Evolutionary conservation across 2,888 invertebrate species (phyloP).

Genomic region (Trachelus stipa): DNA sequence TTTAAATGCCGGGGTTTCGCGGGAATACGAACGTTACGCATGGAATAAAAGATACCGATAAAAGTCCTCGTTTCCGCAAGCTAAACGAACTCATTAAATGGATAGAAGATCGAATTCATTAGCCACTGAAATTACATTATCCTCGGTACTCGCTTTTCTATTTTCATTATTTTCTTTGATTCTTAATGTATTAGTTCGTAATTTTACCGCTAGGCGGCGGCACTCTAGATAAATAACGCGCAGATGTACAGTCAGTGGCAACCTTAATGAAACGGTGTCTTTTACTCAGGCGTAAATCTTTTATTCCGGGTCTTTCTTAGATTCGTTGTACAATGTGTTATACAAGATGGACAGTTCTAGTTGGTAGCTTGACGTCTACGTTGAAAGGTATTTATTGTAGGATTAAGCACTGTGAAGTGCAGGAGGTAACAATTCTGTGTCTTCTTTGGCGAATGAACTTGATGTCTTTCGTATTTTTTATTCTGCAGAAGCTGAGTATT

Average conservation of each 20-base stretch:
- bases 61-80: too few species aligned
- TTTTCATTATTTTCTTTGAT: neutral
- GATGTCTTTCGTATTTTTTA: neutral
- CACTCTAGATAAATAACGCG: neutral
- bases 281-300: neutral
- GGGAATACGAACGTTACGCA: slow-evolving; percentile 3
- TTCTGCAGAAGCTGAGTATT: neutral
- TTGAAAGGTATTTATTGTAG: slow-evolving; percentile 12
- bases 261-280: neutral
- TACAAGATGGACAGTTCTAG: neutral
- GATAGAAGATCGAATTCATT: neutral
- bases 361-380: slow-evolving; percentile 2
- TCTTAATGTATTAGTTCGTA: neutral
- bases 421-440: neutral
- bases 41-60: neutral
- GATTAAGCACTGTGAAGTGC: neutral
- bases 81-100: too few species aligned
- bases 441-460: neutral
- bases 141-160: neutral
- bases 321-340: neutral
- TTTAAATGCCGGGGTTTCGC: slow-evolving; percentile 3
- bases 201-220: neutral
- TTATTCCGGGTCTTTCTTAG: neutral
- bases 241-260: neutral
- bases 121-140: neutral